These are phyloP conservation scores for Cephalophus harveyi DNA, from an alignment of 2,113 vertebrate species.

Conservation along the genomic window DNA sequence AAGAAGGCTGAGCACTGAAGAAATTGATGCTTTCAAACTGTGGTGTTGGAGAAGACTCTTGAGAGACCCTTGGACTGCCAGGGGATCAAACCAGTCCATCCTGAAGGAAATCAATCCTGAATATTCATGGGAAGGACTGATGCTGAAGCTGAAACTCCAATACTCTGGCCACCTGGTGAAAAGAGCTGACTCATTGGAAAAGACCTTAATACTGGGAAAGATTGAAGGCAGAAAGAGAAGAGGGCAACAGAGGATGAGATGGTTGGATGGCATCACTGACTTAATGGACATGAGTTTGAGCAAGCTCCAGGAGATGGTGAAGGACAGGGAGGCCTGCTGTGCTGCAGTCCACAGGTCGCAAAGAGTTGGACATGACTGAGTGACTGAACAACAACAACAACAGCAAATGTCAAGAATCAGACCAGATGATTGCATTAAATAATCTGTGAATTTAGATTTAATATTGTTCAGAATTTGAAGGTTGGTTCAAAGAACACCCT, in stretches of 20 bases:
- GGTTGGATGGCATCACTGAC: not conserved
- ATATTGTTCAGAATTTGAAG: not conserved
- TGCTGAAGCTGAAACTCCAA: not conserved
- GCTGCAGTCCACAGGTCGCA: not conserved
- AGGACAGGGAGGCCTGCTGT: not conserved
- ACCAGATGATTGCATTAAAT: not conserved
- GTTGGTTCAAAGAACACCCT: not conserved
- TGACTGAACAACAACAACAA: fast-evolving
- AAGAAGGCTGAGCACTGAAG: not conserved
- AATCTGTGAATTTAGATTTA: not conserved
- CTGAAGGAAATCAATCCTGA: not conserved
- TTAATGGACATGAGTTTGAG: not conserved
- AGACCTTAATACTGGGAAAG: not conserved
- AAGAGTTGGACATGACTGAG: not conserved
- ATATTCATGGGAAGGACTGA: not conserved
- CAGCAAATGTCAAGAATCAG: not conserved
- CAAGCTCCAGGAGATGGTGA: not conserved
- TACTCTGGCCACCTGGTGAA: not conserved
- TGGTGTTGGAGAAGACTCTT: not conserved
- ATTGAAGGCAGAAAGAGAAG: not conserved
- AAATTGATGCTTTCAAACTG: not conserved
- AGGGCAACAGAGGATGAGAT: not conserved
- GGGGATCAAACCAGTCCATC: not conserved
- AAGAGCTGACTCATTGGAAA: not conserved
- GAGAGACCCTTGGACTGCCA: not conserved